These are phyloP conservation scores for Fringilla coelebs DNA, from an alignment of 2,797 vertebrate species.

Conservation along the genomic window DNA sequence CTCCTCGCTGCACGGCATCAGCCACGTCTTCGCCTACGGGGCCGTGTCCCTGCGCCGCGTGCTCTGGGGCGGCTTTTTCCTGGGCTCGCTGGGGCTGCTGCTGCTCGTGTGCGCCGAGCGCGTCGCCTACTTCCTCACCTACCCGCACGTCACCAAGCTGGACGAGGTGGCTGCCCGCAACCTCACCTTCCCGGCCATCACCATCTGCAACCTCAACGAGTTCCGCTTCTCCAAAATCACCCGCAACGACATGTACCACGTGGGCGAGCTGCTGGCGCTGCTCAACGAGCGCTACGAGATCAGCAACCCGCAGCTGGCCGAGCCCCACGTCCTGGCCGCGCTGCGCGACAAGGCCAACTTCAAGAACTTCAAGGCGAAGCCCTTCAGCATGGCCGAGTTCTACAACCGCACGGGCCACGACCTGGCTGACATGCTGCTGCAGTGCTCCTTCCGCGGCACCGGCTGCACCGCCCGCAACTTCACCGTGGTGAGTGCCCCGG, in stretches of 20 bases:
- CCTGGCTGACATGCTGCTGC: conserved; percentile 87
- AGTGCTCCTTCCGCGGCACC: conserved; percentile 86
- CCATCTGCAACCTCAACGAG: conserved; percentile 90
- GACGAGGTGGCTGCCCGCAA: conserved; percentile 92
- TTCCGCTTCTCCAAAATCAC: conserved; percentile 89
- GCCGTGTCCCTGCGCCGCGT: conserved; percentile 85
- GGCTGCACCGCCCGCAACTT: conserved; percentile 83
- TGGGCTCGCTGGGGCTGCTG: conserved; percentile 83
- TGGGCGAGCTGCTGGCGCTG: conserved; percentile 85
- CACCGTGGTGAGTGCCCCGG: conserved; percentile 80
- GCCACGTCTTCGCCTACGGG: conserved; percentile 87
- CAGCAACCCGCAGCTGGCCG: conserved; percentile 83
- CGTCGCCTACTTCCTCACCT: conserved; percentile 87
- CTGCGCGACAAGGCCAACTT: conserved; percentile 89
- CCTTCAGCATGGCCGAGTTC: conserved; percentile 91
- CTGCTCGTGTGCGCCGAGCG: conserved; percentile 86
- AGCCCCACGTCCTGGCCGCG: conserved; percentile 81
- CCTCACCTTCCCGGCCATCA: conserved; percentile 87
- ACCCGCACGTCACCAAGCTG: conserved; percentile 96
- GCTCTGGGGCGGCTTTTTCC: conserved; percentile 85
- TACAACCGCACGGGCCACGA: conserved; percentile 89
- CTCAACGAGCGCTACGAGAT: conserved; percentile 87
- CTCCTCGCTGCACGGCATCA: conserved; percentile 89
- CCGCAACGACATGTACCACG: conserved; percentile 88
- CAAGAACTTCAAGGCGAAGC: conserved; percentile 85